Percentiles rank a stretch among this genome's conserved stretches.
These are phyloP conservation scores for Drosophila parabipectinata DNA, from an alignment of 1,140 invertebrate species.

Conservation along the genomic window DNA sequence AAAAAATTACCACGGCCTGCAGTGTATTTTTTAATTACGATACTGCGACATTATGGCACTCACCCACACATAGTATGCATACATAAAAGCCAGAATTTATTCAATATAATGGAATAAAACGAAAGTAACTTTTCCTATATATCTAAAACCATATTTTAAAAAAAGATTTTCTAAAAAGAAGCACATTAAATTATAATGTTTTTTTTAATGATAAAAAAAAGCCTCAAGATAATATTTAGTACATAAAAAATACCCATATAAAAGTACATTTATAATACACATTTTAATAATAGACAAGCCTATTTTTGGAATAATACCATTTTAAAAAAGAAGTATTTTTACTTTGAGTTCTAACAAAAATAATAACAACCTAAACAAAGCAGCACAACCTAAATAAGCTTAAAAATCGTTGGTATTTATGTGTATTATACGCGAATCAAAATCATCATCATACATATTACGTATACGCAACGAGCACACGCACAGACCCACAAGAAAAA, in stretches of 20 bases:
- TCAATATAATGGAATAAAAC: slow-evolving; percentile 8
- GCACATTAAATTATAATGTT: too few species aligned
- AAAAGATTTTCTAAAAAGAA: too few species aligned
- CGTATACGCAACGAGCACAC: slow-evolving; percentile 23
- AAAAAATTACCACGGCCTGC: slow-evolving; percentile 49
- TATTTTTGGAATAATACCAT: not conserved
- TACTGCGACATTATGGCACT: slow-evolving; percentile 72
- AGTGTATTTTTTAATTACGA: slow-evolving; percentile 79
- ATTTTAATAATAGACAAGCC: too few species aligned
- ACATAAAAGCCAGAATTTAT: slow-evolving; percentile 38
- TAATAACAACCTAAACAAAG: not conserved
- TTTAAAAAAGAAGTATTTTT: not conserved
- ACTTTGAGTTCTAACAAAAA: not conserved
- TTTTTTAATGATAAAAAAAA: too few species aligned
- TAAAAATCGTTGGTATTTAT: slow-evolving; percentile 51
- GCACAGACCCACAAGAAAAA: slow-evolving; percentile 10
- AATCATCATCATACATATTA: slow-evolving; percentile 54
- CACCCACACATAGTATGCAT: slow-evolving; percentile 52
- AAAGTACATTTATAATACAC: too few species aligned
- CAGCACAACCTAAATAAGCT: not conserved
- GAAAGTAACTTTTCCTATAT: not conserved
- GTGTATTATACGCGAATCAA: slow-evolving; percentile 59
- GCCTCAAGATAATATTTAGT: too few species aligned
- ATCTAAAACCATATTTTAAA: not conserved
- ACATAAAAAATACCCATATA: too few species aligned